phyloP scores from a whole-genome alignment of 1,140 invertebrate species.

The Ceratosolen solmsi region DNA sequence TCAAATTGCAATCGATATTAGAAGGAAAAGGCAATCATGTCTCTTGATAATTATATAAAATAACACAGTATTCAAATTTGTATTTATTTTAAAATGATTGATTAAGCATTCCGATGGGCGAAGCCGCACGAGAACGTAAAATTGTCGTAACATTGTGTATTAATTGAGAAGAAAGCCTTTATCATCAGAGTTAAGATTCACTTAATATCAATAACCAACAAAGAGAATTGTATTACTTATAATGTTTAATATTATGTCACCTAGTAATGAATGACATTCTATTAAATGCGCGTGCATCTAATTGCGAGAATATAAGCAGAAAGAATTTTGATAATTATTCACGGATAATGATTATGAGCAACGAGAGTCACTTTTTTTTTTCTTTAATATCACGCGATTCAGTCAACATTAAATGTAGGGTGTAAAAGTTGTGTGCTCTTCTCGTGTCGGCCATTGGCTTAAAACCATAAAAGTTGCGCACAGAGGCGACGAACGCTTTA shows the following conservation, averaged over 20 bases:
- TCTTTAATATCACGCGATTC: conserved; percentile 30
- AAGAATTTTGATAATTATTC: not conserved
- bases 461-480: conserved; percentile 45
- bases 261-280: too few species aligned
- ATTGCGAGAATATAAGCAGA: not conserved
- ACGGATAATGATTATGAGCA: not conserved
- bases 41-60: not conserved
- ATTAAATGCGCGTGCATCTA: too few species aligned
- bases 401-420: conserved; percentile 10
- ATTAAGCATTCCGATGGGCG: not conserved
- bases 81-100: not conserved
- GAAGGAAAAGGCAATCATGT: not conserved
- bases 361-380: conserved; percentile 13
- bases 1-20: conserved; percentile 5
- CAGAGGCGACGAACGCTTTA: conserved; percentile 62
- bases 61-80: not conserved
- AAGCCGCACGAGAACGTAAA: too few species aligned
- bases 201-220: not conserved
- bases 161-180: too few species aligned
- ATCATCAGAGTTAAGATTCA: not conserved
- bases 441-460: not conserved
- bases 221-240: too few species aligned
- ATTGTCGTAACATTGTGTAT: too few species aligned
- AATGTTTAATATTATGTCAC: too few species aligned
- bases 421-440: conserved; percentile 35